These are phyloP conservation scores for Heterodera filipjevi DNA, from an alignment of 2,888 invertebrate species.

Conservation along the genomic window DNA sequence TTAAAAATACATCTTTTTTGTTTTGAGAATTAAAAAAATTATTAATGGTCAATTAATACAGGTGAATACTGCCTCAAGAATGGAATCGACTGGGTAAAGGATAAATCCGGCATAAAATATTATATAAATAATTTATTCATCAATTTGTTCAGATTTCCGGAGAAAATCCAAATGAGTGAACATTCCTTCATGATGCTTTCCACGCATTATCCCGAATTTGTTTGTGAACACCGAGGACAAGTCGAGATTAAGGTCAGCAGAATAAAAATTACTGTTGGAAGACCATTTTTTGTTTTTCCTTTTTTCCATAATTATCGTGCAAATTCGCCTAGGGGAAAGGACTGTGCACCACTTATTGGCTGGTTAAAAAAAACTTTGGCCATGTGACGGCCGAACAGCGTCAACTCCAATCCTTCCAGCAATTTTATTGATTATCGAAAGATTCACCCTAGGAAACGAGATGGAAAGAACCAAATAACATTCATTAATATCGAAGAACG, in stretches of 20 bases:
- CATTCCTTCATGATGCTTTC: slow-evolving; percentile 48
- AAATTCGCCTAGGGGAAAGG: slow-evolving; percentile 59
- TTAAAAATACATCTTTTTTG: too few relatives aligned
- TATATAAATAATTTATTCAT: not conserved
- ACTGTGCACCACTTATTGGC: slow-evolving; percentile 61
- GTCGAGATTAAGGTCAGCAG: slow-evolving; percentile 52
- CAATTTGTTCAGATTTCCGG: slow-evolving; percentile 39
- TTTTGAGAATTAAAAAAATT: too few relatives aligned
- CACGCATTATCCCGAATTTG: slow-evolving; percentile 54
- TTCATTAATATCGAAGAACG: too few relatives aligned
- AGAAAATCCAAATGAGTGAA: slow-evolving; percentile 59
- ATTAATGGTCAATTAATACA: too few relatives aligned
- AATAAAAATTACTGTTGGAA: not conserved
- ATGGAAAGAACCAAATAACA: too few relatives aligned
- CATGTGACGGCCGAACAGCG: slow-evolving; percentile 15
- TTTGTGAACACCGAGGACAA: slow-evolving; percentile 53
- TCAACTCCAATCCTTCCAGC: slow-evolving; percentile 26
- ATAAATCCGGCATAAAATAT: too few relatives aligned
- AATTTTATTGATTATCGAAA: slow-evolving; percentile 18
- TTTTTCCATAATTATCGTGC: too few relatives aligned
- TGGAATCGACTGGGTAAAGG: slow-evolving; percentile 57
- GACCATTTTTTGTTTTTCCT: not conserved
- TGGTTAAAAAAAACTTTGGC: slow-evolving; percentile 36
- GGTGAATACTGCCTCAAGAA: slow-evolving; percentile 61
- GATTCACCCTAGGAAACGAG: too few relatives aligned